Evolutionary conservation across 92 coral and sea anemone species (phyloP), one percentile per base, ranked within the genome.

Genomic region (Palythoa heliodiscus): DNA sequence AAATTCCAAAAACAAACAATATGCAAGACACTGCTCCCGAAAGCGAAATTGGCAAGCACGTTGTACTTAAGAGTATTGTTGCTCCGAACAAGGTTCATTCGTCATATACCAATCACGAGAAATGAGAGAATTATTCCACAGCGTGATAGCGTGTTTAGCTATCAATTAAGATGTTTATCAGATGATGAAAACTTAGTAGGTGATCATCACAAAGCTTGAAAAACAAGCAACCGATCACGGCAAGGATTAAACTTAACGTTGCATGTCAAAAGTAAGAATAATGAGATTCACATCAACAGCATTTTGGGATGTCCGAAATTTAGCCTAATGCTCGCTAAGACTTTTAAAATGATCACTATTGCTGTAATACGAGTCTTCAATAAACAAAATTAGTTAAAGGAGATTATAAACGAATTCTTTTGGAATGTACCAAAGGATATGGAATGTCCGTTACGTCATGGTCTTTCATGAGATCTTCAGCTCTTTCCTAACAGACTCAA

Each of bases 111-210:
- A 69, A 52, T 61, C 72, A 61, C 54, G 71, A 9, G 38, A 67
- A 67, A 58, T 9, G 48, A 6, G 15, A 13, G 60, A 57, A 4
- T 9, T 24, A 23, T 77, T 64, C 39, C 54, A 52, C 38, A 75
- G 54, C 37, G 61, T 63, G 71, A 79, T 79, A 71, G 83, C 83
- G 83, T 79, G 83, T 22, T 79, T 50, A 69, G 52, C 16, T 35
- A 64, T 69, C 83, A 79, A 79, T 79, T 79, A 79, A 79, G 72
- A 79, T 79, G 52, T 79, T 79, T 61, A 79, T 79, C 72, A 61
- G 72, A 78, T 40, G 83, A 78, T 78, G 71, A 78, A 79, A 79
- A 79, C 17, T 72, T 63, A 23, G 71, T 63, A 23, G 71, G 38
- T 63, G 83, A 11, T 79, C 68, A 79, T 63, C 38, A 57, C 72